Conservation (phyloP, 2,797 vertebrate species). For the Hemitrygon akajei region DNA sequence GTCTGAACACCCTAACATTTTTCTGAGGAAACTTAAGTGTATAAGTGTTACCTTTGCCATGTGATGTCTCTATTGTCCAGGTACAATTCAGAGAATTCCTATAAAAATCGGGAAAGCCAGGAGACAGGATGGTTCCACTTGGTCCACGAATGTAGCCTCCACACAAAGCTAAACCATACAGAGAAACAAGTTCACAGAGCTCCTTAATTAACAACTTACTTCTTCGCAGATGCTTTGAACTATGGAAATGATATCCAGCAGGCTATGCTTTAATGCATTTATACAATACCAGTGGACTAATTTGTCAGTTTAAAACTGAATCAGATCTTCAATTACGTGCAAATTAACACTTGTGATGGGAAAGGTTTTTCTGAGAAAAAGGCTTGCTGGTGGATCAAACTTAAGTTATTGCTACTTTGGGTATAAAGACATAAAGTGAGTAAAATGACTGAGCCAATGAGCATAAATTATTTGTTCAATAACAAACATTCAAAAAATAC, state of each 20-base stretch:
- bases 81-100: slow-evolving; percentile 98
- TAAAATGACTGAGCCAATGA: neutral
- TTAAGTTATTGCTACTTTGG: neutral
- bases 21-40: no score
- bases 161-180: slow-evolving; percentile 70
- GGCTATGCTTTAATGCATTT: neutral
- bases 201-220: neutral
- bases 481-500: neutral
- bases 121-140: slow-evolving; percentile 87
- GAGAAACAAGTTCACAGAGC: neutral
- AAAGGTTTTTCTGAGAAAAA: neutral
- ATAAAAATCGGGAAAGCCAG: slow-evolving; percentile 96
- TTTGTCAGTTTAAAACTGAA: neutral
- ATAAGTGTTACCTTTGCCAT: slow-evolving; percentile 81
- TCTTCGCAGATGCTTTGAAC: neutral
- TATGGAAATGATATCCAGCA: neutral
- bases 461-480: neutral
- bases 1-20: neutral
- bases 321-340: neutral
- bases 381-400: neutral
- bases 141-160: slow-evolving; percentile 92
- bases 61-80: slow-evolving; percentile 91
- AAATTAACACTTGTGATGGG: neutral
- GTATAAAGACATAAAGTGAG: neutral
- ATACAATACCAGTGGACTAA: neutral